Evolutionary conservation across 2,797 vertebrate species (phyloP), one percentile per base, ranked within the genome.

Genomic region (Lagorchestes hirsutus): DNA sequence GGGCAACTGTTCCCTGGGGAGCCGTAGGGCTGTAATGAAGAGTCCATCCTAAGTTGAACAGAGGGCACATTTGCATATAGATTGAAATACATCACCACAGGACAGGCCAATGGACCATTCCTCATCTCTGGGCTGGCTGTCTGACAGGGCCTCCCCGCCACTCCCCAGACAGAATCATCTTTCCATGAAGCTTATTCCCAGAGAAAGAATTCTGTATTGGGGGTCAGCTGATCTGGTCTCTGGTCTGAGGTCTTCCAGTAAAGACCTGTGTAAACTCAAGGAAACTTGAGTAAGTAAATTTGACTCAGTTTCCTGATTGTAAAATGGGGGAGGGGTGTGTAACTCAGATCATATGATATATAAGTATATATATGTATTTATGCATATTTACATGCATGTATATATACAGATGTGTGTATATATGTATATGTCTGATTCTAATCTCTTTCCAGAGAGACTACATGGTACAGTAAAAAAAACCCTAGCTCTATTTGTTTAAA

Each of bases 361-460:
- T 1, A 40, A 9, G 16, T 40, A 1, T 22, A 3, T 10, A 8
- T 18, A 10, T 28, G 0, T 18, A 2, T 40, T 1, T 34, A 1
- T 16, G 9, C 58, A 31, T 59, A 55, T 55, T 0, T 54, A 55
- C 13, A 67, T 14, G 34, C 13, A 34, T 14, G 4, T n/a, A 14
- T n/a, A 5, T 16, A 16, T 67, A 31, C 8, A 67, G 2, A 34
- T 18, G 8, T 24, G 1, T 8, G 8, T 10, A 3, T 22, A 5
- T n/a, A 27, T 46, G 2, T 82, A 24, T 82, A 46, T 82, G 12
- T 46, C 16, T 82, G 9, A 2, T 82, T 82, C 22, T 82, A 46
- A 46, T 74, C 34, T 74, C 62, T 82, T 82, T 24, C 8, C 74
- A 82, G 22, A 82, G 22, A 82, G 16, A 24, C 40, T 82, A 3